These are phyloP conservation scores for Saimiri boliviensis DNA, from an alignment of 2,113 vertebrate genomes.

Conservation along the genomic window DNA sequence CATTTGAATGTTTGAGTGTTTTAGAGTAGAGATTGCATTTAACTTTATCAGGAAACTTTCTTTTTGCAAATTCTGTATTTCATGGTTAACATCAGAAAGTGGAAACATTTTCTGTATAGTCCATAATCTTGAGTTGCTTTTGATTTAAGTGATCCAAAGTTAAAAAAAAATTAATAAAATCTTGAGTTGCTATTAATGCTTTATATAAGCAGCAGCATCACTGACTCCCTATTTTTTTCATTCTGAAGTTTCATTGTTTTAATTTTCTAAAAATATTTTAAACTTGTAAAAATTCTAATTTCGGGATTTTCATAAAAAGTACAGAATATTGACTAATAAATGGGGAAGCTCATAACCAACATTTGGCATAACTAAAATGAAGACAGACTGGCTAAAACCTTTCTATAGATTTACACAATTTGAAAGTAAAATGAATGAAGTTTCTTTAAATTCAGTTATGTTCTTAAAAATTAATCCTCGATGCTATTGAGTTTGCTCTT, in stretches of 20 bases:
- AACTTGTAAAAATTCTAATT: neutral
- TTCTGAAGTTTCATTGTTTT: neutral
- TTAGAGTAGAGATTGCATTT: neutral
- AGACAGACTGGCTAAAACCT: neutral
- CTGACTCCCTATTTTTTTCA: neutral
- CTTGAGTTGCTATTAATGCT: neutral
- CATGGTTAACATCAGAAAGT: neutral
- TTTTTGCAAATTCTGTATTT: neutral
- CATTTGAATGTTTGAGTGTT: constrained; percentile 13
- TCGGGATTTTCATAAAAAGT: constrained; percentile 3
- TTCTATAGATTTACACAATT: neutral
- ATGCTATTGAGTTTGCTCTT: neutral
- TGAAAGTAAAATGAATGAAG: neutral
- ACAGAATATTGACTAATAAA: neutral
- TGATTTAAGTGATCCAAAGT: neutral
- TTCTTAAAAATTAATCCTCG: constrained; percentile 1
- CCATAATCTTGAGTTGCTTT: neutral
- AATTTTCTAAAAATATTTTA: constrained; percentile 37
- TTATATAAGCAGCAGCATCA: constrained; percentile 4
- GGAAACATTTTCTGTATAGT: neutral
- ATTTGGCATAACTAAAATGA: constrained; percentile 18
- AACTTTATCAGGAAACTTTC: neutral
- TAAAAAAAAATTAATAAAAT: neutral
- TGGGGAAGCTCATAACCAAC: neutral
- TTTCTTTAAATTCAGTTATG: constrained; percentile 25